phyloP scores from a whole-genome alignment of 2,888 invertebrate genomes.

The Elegia similella region DNA sequence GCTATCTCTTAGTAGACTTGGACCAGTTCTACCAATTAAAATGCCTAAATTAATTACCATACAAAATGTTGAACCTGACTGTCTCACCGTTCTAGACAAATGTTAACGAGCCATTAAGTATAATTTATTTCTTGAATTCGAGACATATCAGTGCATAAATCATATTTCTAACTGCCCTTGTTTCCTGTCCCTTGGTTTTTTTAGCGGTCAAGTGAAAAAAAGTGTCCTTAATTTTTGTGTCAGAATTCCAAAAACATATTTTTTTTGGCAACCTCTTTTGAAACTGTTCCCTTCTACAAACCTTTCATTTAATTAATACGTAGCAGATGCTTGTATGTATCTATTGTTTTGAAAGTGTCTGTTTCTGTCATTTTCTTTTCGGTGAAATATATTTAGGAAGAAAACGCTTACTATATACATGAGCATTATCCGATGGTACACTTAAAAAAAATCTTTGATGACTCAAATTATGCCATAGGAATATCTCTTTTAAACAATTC shows the following conservation, averaged over 20 bases:
- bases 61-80: background rate
- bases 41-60: background rate
- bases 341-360: too few relatives aligned
- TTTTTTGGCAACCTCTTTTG: background rate
- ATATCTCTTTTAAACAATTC: slow-evolving; percentile 17
- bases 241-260: background rate
- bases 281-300: too few relatives aligned
- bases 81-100: background rate
- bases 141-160: slow-evolving; percentile 30
- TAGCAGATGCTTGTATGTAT: too few relatives aligned
- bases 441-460: too few relatives aligned
- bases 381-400: too few relatives aligned
- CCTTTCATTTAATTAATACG: too few relatives aligned
- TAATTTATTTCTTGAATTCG: slow-evolving; percentile 11
- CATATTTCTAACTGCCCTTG: slow-evolving; percentile 35
- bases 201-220: background rate
- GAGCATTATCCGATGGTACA: too few relatives aligned
- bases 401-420: too few relatives aligned
- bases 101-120: slow-evolving; percentile 13
- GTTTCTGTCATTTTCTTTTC: too few relatives aligned
- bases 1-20: background rate
- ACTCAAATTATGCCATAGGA: background rate
- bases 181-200: slow-evolving; percentile 29
- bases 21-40: background rate
- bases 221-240: background rate